Evolutionary conservation across 2,113 vertebrate genomes (phyloP), one percentile per base, ranked within the genome.

Genomic region (Oreotrochilus melanogaster): DNA sequence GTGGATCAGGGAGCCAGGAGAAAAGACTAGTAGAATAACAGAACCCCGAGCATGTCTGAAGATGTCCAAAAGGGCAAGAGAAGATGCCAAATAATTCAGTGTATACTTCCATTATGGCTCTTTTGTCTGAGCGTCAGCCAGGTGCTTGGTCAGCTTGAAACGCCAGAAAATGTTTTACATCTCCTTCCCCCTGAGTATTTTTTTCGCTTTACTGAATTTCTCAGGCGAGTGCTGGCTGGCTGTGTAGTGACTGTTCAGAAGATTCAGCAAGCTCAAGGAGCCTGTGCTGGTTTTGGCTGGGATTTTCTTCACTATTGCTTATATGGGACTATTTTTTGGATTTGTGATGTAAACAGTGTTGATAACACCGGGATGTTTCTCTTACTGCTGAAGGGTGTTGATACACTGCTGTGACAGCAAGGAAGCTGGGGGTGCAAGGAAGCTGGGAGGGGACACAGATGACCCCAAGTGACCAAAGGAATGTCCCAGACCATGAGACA

Each of bases 401-500:
- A 42, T 22, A 45, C 23, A 50, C 30, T 10, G 1, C 24, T 25
- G 43, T 2, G 4, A 31, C 18, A 56, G 31, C 0, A 1, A 47
- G 18, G 0, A 33, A 62, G 27, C 19, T 51, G 75, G 23, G 4
- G 30, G 22, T 22, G 31, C 33, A 30, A 45, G 30, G 39, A 5
- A 86, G 5, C 1, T 74, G 39, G 6, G 28, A 61, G 9, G 45
- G 39, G 33, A 27, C 25, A 37, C 51, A 61, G 18, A 8, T 85
- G 47, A 27, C 53, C 1, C 57, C 39, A 39, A 39, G 39, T 39
- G 39, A 39, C 39, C 39, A 39, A 13, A 39, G 39, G 39, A 39
- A 39, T 39, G 39, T 39, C 11, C 39, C 33, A 51, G 2, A 18
- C 18, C 11, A 5, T 15, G 6, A 1, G 27, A 18, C 0, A 1